Evolutionary conservation across 2,888 invertebrate genomes (phyloP).

Genomic region (Drosophila anomalata): DNA sequence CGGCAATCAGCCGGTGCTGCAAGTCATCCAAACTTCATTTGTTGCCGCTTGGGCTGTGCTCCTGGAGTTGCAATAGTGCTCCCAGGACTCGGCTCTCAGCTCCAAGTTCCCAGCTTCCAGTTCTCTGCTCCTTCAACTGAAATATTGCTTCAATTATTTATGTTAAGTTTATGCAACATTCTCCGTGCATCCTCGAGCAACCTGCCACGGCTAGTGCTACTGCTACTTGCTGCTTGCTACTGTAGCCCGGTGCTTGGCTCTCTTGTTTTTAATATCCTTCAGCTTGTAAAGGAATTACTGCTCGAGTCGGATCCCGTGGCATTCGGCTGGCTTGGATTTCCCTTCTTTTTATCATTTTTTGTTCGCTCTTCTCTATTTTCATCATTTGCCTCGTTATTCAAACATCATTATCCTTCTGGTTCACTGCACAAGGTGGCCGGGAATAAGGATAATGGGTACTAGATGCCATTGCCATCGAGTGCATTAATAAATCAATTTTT

Average conservation of each 20-base stretch:
- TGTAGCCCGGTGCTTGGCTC: slow-evolving; percentile 38
- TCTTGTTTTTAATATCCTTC: slow-evolving; percentile 80
- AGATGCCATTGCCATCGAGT: slow-evolving; percentile 40
- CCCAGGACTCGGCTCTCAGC: slow-evolving; percentile 35
- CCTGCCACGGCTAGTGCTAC: slow-evolving; percentile 22
- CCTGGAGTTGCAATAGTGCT: slow-evolving; percentile 16
- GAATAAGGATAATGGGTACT: slow-evolving; percentile 34
- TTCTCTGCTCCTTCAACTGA: slow-evolving; percentile 58
- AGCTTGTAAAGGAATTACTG: slow-evolving; percentile 74
- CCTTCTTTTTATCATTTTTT: slow-evolving; percentile 8
- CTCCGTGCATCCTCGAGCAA: slow-evolving; percentile 43
- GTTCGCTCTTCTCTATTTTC: slow-evolving; percentile 47
- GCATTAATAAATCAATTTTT: slow-evolving; percentile 48
- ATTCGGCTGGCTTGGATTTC: slow-evolving; percentile 39
- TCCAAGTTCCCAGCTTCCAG: slow-evolving; percentile 64
- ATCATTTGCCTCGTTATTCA: slow-evolving; percentile 73
- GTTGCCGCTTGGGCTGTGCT: slow-evolving; percentile 59
- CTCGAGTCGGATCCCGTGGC: slow-evolving; percentile 56
- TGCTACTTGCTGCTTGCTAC: slow-evolving; percentile 8
- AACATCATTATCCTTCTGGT: slow-evolving; percentile 54
- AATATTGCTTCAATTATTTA: slow-evolving; percentile 79
- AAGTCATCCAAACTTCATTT: slow-evolving; percentile 80
- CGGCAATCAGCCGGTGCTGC: slow-evolving; percentile 76
- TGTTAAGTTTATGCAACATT: slow-evolving; percentile 78
- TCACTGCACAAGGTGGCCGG: slow-evolving; percentile 46